Evolutionary conservation across 1,140 invertebrate species (phyloP).

Genomic region (Drosophila subpulchrella): DNA sequence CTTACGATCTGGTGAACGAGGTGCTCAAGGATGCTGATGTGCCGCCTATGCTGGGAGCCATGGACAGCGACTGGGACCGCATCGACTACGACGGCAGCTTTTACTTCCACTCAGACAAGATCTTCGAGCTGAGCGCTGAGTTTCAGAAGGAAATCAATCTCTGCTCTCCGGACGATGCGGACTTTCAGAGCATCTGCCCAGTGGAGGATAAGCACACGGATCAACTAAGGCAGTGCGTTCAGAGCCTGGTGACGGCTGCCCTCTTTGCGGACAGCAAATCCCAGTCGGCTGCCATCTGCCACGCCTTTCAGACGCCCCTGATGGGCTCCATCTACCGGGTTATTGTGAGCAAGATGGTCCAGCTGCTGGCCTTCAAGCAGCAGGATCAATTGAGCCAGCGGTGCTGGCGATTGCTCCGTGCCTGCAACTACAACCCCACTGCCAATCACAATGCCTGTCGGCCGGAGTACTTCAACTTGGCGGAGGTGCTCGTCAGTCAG

Average conservation of each 20-base stretch:
- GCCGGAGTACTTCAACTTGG: slow-evolving; percentile 74
- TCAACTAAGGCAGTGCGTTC: slow-evolving; percentile 60
- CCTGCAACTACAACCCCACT: slow-evolving; percentile 65
- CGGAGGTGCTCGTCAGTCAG: slow-evolving; percentile 77
- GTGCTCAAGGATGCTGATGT: slow-evolving; percentile 79
- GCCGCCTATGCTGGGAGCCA: slow-evolving; percentile 76
- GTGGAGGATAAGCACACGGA: slow-evolving; percentile 71
- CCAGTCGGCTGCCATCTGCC: slow-evolving; percentile 40
- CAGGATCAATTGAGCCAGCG: slow-evolving; percentile 63
- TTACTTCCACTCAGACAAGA: slow-evolving; percentile 78
- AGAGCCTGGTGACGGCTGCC: slow-evolving; percentile 64
- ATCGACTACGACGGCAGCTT: slow-evolving; percentile 82
- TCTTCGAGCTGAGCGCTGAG: slow-evolving; percentile 77
- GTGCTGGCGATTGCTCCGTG: slow-evolving; percentile 70
- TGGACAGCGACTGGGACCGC: slow-evolving; percentile 82
- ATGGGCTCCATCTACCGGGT: slow-evolving; percentile 74
- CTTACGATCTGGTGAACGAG: slow-evolving; percentile 83
- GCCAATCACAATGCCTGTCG: slow-evolving; percentile 63
- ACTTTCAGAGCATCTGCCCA: slow-evolving; percentile 64
- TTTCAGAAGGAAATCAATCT: slow-evolving; percentile 72
- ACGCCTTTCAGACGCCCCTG: slow-evolving; percentile 65
- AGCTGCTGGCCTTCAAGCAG: slow-evolving; percentile 76
- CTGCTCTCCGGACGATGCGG: slow-evolving; percentile 44
- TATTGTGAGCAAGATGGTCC: slow-evolving; percentile 68
- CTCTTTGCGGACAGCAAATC: slow-evolving; percentile 62